Evolutionary conservation across 2,113 vertebrate genomes (phyloP).

Genomic region (Solenodon paradoxus): DNA sequence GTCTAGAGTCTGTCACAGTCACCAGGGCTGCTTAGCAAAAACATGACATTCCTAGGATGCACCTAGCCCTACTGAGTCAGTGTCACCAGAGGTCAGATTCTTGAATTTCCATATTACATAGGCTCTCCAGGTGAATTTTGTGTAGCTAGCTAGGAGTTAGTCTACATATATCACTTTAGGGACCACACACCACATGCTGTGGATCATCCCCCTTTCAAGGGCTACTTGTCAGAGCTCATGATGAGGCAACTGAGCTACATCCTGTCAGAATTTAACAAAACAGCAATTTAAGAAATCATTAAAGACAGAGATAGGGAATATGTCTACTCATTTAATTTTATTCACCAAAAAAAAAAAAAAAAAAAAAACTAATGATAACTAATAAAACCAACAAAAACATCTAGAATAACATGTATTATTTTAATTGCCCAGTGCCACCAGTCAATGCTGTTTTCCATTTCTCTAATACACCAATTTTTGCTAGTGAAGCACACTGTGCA

Average conservation of each 20-base stretch:
- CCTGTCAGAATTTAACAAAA: background rate
- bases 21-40: background rate
- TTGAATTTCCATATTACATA: slow-evolving; percentile 11
- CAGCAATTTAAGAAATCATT: background rate
- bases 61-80: background rate
- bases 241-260: background rate
- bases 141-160: background rate
- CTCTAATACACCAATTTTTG: background rate
- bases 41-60: background rate
- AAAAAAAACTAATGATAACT: too few species aligned
- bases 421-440: background rate
- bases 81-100: background rate
- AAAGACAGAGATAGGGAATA: background rate
- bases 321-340: background rate
- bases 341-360: background rate
- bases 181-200: background rate
- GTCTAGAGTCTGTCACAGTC: too few species aligned
- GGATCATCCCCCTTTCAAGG: background rate
- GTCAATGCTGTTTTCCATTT: background rate
- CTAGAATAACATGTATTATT: background rate
- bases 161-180: background rate
- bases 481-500: background rate
- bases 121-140: background rate
- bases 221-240: background rate
- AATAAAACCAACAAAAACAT: too few species aligned